Percentiles rank a stretch among this genome's conserved stretches.
These are phyloP conservation scores for Catharus minimus DNA, from an alignment of 2,113 vertebrate genomes.

Conservation along the genomic window DNA sequence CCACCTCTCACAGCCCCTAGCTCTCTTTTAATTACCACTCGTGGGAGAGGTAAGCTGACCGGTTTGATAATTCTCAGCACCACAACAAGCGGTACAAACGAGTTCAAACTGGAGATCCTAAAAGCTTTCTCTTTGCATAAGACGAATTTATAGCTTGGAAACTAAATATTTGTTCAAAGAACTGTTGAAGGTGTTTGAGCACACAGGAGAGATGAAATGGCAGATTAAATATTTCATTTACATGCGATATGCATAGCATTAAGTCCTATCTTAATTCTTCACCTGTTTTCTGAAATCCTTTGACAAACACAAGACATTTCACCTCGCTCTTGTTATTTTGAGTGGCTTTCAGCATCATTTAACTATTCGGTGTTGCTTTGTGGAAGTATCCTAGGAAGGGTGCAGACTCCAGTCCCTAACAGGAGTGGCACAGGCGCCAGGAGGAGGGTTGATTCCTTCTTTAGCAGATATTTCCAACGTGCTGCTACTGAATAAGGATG, in stretches of 20 bases:
- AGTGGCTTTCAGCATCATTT: neutral
- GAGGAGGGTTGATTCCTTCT: neutral
- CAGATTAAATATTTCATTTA: slow-evolving; percentile 55
- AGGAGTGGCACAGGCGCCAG: neutral
- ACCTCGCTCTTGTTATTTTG: neutral
- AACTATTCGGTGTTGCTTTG: neutral
- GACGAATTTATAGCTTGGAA: slow-evolving; percentile 60
- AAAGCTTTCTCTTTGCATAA: slow-evolving; percentile 68
- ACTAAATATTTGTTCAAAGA: slow-evolving; percentile 67
- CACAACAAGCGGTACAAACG: slow-evolving; percentile 31
- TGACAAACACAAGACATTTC: slow-evolving; percentile 28
- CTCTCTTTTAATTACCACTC: slow-evolving; percentile 38
- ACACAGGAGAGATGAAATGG: slow-evolving; percentile 46
- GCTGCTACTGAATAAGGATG: neutral
- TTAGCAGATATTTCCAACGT: neutral
- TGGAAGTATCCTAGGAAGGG: neutral
- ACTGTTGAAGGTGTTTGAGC: slow-evolving; percentile 34
- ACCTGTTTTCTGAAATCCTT: slow-evolving; percentile 50
- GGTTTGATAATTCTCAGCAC: slow-evolving; percentile 39
- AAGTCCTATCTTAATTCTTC: slow-evolving; percentile 41
- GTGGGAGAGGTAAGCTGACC: slow-evolving; percentile 62
- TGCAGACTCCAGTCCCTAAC: neutral
- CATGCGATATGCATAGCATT: neutral
- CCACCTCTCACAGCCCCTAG: neutral
- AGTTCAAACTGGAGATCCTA: slow-evolving; percentile 62